Evolutionary conservation across 2,113 vertebrate species (phyloP).

Genomic region (Pelusios castaneus): DNA sequence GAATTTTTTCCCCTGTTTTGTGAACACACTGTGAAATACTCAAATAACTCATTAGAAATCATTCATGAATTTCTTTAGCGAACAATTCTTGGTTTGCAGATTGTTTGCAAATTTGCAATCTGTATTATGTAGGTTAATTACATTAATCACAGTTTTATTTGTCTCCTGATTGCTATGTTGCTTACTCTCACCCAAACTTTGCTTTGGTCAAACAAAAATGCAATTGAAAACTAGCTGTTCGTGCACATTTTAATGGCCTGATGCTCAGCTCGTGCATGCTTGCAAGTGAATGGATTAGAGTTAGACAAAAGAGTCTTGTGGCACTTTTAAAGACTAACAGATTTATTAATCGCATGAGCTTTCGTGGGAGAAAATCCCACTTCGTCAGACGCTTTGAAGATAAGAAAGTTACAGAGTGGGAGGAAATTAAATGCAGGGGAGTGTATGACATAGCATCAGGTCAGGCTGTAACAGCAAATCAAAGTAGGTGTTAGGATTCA

Average conservation of each 20-base stretch:
- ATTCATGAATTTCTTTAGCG: background rate
- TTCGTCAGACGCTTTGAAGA: no score
- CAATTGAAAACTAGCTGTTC: background rate
- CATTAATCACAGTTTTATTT: background rate
- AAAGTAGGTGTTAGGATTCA: no score
- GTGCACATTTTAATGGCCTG: background rate
- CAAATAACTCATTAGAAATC: background rate
- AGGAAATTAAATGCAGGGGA: no score
- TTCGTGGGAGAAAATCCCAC: no score
- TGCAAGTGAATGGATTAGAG: background rate
- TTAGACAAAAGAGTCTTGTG: no score
- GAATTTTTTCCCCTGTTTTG: background rate
- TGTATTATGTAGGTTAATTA: background rate
- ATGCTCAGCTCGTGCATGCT: background rate
- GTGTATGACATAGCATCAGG: no score
- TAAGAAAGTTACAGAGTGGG: no score
- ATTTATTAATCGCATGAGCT: no score
- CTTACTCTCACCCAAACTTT: no score
- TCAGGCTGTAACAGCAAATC: no score
- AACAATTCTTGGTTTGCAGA: background rate
- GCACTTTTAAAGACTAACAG: no score
- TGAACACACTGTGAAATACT: background rate
- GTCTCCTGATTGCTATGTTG: background rate
- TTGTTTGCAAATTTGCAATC: background rate
- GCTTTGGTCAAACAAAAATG: background rate